A percentile compares a stretch with the other conserved stretches of the same genome.
These are phyloP conservation scores for Amblyjoppa proteus DNA, from an alignment of 2,888 invertebrate species.

Conservation along the genomic window DNA sequence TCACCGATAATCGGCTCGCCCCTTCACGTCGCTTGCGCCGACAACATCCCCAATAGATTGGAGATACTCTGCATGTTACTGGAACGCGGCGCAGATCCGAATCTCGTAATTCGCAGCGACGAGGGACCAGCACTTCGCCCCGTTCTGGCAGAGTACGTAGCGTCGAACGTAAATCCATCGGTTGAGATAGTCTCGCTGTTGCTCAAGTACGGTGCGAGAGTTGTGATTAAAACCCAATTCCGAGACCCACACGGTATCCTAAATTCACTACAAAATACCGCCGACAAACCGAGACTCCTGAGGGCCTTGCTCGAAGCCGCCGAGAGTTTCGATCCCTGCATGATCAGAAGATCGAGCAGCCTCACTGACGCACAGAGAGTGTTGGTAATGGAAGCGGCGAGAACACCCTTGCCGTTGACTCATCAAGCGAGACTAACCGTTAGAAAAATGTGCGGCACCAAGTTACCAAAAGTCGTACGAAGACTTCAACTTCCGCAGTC, in stretches of 20 bases:
- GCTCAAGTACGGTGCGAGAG: slow-evolving; percentile 92
- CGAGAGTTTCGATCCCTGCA: slow-evolving; percentile 92
- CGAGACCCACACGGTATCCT: slow-evolving; percentile 94
- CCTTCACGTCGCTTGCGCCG: slow-evolving; percentile 93
- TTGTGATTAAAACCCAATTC: slow-evolving; percentile 93
- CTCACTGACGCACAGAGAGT: slow-evolving; percentile 89
- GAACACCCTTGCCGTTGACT: slow-evolving; percentile 89
- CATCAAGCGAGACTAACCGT: slow-evolving; percentile 89
- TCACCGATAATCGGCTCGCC: slow-evolving; percentile 94
- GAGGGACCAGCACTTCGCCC: slow-evolving; percentile 91
- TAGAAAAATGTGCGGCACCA: slow-evolving; percentile 87
- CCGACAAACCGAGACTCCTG: slow-evolving; percentile 86
- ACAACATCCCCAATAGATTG: slow-evolving; percentile 90
- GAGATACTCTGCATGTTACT: slow-evolving; percentile 89
- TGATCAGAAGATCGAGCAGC: slow-evolving; percentile 91
- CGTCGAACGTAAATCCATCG: slow-evolving; percentile 90
- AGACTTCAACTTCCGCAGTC: slow-evolving; percentile 89
- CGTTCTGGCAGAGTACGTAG: slow-evolving; percentile 93
- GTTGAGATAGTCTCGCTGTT: slow-evolving; percentile 89
- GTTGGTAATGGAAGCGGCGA: slow-evolving; percentile 88
- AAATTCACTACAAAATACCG: slow-evolving; percentile 91
- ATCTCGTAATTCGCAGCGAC: slow-evolving; percentile 91
- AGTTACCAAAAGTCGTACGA: slow-evolving; percentile 86
- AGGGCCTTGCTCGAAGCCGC: slow-evolving; percentile 90
- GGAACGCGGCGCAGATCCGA: slow-evolving; percentile 91